These are phyloP conservation scores for Gonioctena quinquepunctata DNA, from an alignment of 1,140 invertebrate species.

Conservation along the genomic window DNA sequence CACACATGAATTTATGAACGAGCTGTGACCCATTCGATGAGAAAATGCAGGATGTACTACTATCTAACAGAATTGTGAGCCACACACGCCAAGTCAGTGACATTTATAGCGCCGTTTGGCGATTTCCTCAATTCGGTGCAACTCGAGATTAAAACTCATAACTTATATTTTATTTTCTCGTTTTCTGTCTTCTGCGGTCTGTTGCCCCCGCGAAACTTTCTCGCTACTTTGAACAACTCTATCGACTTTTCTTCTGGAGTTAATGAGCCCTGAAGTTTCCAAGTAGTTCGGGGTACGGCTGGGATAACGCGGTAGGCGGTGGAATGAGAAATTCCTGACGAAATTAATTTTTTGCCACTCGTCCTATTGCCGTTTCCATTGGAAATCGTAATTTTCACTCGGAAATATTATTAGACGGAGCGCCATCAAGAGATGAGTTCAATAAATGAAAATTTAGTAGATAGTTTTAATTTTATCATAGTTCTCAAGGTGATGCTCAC, in stretches of 20 bases:
- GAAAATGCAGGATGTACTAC: neutral
- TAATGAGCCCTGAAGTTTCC: conserved; percentile 37
- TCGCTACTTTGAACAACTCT: conserved; percentile 28
- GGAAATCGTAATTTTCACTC: conserved; percentile 1
- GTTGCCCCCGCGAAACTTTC: conserved; percentile 24
- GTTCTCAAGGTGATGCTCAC: too few relatives aligned
- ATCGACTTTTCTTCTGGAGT: conserved; percentile 33
- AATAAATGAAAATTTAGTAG: too few relatives aligned
- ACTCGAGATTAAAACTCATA: conserved; percentile 51
- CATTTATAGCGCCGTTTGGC: conserved; percentile 47
- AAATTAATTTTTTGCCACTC: conserved; percentile 21
- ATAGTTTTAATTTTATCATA: too few relatives aligned
- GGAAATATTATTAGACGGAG: too few relatives aligned
- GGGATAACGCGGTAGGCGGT: conserved; percentile 8
- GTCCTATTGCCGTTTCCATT: neutral
- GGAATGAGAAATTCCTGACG: conserved; percentile 10
- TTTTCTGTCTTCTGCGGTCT: conserved; percentile 29
- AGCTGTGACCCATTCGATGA: neutral
- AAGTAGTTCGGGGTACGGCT: conserved; percentile 25
- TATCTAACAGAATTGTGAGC: neutral
- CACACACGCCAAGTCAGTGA: conserved; percentile 17
- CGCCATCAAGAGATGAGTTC: too few relatives aligned
- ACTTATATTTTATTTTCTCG: conserved; percentile 37
- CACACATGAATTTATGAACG: neutral
- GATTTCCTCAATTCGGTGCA: conserved; percentile 38